These are phyloP conservation scores for Drosophila ustulata DNA, from an alignment of 2,888 invertebrate species.

Conservation along the genomic window DNA sequence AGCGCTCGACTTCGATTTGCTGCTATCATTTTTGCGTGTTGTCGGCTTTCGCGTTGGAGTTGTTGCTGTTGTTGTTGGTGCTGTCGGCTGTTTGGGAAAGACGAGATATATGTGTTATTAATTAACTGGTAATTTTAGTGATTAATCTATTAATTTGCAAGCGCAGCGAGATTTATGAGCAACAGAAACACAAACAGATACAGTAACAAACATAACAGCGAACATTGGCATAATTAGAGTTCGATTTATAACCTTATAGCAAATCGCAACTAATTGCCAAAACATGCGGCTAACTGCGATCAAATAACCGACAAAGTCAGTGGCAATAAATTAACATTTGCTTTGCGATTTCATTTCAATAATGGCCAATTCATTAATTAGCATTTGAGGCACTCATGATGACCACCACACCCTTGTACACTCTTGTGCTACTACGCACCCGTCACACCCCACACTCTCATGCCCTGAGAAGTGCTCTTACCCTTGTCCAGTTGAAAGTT, in stretches of 20 bases:
- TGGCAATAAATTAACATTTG: conserved; percentile 69
- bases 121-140: conserved; percentile 74
- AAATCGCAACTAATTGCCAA: conserved; percentile 57
- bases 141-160: conserved; percentile 77
- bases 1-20: conserved; percentile 88
- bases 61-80: conserved; percentile 11
- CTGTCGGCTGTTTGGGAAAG: conserved; percentile 11
- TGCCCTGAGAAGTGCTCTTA: not conserved
- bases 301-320: conserved; percentile 49
- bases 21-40: conserved; percentile 64
- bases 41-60: conserved; percentile 67
- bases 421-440: not conserved
- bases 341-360: conserved; percentile 71
- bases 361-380: conserved; percentile 79
- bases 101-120: conserved; percentile 68
- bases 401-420: conserved; percentile 5
- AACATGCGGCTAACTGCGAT: conserved; percentile 67
- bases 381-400: conserved; percentile 48
- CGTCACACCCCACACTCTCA: conserved; percentile 16
- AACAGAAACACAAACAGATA: conserved; percentile 29
- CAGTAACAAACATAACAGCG: conserved; percentile 36
- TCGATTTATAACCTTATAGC: conserved; percentile 59
- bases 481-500: conserved; percentile 34
- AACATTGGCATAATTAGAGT: conserved; percentile 61
- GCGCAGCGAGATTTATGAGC: conserved; percentile 61